Evolutionary conservation across 2,113 vertebrate genomes (phyloP).

Genomic region (Anoura caudifer): DNA sequence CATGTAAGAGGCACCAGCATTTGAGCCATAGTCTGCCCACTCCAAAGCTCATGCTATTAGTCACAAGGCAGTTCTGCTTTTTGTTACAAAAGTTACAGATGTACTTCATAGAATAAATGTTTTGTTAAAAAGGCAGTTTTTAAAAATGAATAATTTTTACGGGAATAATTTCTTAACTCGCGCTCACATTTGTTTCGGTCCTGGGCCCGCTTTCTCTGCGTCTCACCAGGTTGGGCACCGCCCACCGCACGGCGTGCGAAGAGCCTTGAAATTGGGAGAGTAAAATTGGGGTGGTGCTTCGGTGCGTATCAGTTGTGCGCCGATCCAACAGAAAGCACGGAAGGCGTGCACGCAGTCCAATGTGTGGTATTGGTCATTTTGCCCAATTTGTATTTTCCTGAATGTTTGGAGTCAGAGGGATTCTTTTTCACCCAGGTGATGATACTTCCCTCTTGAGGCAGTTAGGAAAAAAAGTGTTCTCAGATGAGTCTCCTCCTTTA

Average conservation of each 20-base stretch:
- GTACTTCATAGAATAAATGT: neutral
- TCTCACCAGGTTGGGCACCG: neutral
- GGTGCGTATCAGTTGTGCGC: neutral
- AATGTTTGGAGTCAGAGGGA: neutral
- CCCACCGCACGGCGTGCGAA: neutral
- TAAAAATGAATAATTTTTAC: neutral
- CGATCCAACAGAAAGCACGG: neutral
- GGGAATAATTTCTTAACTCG: neutral
- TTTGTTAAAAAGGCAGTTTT: neutral
- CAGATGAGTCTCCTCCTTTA: constrained; percentile 41
- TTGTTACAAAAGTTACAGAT: neutral
- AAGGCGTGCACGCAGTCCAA: neutral
- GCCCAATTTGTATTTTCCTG: neutral
- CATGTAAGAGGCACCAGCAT: neutral
- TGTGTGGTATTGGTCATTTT: constrained; percentile 31
- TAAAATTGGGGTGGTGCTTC: neutral
- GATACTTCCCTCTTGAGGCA: constrained; percentile 14
- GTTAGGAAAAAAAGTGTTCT: neutral
- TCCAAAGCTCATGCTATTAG: neutral
- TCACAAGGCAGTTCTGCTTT: neutral
- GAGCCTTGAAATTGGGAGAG: neutral
- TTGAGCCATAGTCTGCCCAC: neutral
- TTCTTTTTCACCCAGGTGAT: constrained; percentile 35
- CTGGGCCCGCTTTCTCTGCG: rapidly evolving
- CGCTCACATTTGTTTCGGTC: neutral